A percentile compares a stretch with the other conserved stretches of the same genome.
These are phyloP conservation scores for Gastrophysa polygoni DNA, from an alignment of 2,888 invertebrate species.

Conservation along the genomic window DNA sequence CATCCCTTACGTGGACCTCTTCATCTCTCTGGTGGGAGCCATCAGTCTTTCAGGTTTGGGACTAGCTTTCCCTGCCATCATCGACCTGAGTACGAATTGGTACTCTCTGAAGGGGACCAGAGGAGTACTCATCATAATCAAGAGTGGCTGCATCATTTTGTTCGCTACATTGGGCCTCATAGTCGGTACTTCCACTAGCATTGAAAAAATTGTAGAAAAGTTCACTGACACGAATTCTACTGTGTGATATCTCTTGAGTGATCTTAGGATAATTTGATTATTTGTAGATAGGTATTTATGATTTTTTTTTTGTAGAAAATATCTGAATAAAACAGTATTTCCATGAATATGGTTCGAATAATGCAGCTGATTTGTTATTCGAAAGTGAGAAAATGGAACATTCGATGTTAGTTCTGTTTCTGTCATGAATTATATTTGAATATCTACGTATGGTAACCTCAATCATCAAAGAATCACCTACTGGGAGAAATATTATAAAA, in stretches of 20 bases:
- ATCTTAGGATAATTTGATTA: too few species aligned
- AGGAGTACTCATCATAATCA: constrained; percentile 57
- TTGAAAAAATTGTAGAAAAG: constrained; percentile 63
- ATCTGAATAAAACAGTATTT: too few species aligned
- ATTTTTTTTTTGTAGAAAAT: too few species aligned
- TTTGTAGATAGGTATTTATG: too few species aligned
- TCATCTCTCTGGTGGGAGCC: constrained; percentile 83
- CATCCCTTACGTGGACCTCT: constrained; percentile 82
- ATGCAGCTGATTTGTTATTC: too few species aligned
- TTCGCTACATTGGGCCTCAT: constrained; percentile 69
- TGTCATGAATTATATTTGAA: too few species aligned
- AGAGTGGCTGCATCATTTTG: constrained; percentile 63
- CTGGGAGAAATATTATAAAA: too few species aligned
- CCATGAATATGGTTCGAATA: too few species aligned
- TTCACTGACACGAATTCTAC: constrained; percentile 43
- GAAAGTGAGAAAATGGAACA: too few species aligned
- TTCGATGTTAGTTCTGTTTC: too few species aligned
- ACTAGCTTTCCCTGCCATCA: constrained; percentile 86
- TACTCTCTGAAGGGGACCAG: constrained; percentile 61
- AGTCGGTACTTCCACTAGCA: constrained; percentile 70
- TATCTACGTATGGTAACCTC: too few species aligned
- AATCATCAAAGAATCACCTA: too few species aligned
- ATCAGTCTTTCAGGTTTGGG: constrained; percentile 87
- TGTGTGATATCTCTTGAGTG: background rate
- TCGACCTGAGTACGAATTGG: constrained; percentile 85